phyloP scores from a whole-genome alignment of 1,140 invertebrate genomes.

The Microplitis demolitor region DNA sequence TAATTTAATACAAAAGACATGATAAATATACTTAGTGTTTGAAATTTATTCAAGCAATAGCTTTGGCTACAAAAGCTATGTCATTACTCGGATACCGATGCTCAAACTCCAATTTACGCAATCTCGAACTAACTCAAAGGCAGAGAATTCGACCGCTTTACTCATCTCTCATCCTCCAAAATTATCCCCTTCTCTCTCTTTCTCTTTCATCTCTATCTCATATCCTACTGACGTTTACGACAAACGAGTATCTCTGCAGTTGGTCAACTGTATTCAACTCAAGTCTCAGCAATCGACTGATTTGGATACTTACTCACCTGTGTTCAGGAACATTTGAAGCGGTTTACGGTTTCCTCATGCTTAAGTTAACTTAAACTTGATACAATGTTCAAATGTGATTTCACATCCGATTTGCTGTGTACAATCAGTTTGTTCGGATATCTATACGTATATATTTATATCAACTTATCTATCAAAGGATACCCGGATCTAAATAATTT shows the following conservation, averaged over 20 bases:
- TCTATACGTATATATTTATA: background rate
- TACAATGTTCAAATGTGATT: slow-evolving; percentile 9
- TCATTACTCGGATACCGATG: slow-evolving; percentile 37
- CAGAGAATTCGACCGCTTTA: slow-evolving; percentile 1
- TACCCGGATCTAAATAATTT: too few relatives aligned
- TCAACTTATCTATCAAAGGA: background rate
- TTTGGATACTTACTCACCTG: slow-evolving; percentile 3
- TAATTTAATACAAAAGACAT: background rate
- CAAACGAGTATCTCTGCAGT: slow-evolving; percentile 19
- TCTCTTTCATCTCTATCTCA: background rate
- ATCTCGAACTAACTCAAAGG: slow-evolving; percentile 19
- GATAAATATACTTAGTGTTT: background rate
- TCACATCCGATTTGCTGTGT: background rate
- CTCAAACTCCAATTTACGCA: slow-evolving; percentile 34
- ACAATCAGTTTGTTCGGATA: background rate
- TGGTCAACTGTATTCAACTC: slow-evolving; percentile 21
- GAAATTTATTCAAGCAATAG: slow-evolving; percentile 5
- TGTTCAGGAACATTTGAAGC: slow-evolving; percentile 11
- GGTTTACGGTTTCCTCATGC: slow-evolving; percentile 12
- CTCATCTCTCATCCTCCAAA: background rate
- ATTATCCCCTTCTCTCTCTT: background rate
- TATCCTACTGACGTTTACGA: slow-evolving; percentile 10
- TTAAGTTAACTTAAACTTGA: slow-evolving; percentile 13
- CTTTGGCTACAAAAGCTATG: slow-evolving; percentile 16
- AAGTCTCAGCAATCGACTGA: slow-evolving; percentile 9